phyloP scores from a whole-genome alignment of 2,113 vertebrate genomes.

The Clinocottus analis region DNA sequence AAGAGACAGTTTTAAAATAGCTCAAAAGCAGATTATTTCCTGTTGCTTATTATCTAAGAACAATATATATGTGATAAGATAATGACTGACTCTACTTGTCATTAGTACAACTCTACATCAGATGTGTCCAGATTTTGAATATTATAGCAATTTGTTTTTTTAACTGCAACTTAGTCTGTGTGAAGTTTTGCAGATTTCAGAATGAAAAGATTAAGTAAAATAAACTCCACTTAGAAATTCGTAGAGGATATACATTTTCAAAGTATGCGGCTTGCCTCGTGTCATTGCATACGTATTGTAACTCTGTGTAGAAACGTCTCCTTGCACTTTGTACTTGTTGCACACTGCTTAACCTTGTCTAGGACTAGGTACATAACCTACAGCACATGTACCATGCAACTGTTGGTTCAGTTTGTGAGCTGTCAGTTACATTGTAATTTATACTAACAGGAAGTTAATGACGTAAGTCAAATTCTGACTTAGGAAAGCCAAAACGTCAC shows the following conservation, averaged over 20 bases:
- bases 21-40: neutral
- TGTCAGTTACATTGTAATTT: neutral
- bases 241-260: neutral
- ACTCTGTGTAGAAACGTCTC: neutral
- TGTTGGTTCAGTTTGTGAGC: neutral
- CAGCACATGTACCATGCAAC: neutral
- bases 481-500: neutral
- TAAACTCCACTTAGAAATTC: neutral
- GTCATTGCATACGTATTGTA: neutral
- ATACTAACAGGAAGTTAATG: neutral
- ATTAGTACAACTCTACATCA: neutral
- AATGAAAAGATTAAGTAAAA: neutral
- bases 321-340: constrained; percentile 2
- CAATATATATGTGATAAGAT: neutral
- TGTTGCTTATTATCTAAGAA: neutral
- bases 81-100: neutral
- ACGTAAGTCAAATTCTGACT: neutral
- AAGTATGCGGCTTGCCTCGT: neutral
- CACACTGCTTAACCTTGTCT: neutral
- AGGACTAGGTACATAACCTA: neutral
- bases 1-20: neutral
- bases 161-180: neutral
- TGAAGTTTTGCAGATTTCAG: neutral
- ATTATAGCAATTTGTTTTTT: neutral
- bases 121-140: neutral